phyloP scores from a whole-genome alignment of 2,113 vertebrate genomes.

The Strix uralensis region DNA sequence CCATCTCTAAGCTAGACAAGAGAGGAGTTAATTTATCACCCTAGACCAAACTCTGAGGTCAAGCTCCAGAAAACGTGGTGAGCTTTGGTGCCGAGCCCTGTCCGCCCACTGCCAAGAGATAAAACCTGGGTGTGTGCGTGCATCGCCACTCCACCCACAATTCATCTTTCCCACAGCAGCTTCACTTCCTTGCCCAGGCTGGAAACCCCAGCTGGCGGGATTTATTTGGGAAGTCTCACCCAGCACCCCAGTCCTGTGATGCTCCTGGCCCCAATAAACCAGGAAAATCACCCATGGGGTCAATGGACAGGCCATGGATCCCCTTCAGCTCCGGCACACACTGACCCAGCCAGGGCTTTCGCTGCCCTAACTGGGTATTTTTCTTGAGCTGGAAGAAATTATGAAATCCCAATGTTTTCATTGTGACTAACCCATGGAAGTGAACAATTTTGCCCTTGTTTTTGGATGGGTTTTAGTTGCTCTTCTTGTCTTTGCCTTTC shows the following conservation, averaged over 20 bases:
- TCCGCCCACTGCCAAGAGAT: fast-evolving
- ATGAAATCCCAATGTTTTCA: constrained; percentile 50
- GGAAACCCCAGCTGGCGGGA: not conserved
- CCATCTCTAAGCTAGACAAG: not conserved
- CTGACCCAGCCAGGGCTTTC: not conserved
- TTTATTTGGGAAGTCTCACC: not conserved
- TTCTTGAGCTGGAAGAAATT: constrained; percentile 41
- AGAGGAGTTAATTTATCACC: not conserved
- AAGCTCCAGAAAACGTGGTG: not conserved
- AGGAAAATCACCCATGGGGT: not conserved
- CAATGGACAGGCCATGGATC: not conserved
- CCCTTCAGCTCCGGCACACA: fast-evolving
- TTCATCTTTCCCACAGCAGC: not conserved
- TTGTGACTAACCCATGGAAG: constrained; percentile 52
- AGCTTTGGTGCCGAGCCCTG: not conserved
- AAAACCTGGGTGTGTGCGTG: not conserved
- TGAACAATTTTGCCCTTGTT: constrained; percentile 49
- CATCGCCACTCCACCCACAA: not conserved
- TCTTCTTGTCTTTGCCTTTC: constrained; percentile 1
- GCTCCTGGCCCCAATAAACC: not conserved
- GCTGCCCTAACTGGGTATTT: not conserved
- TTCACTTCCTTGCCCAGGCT: not conserved
- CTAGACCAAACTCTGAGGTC: not conserved
- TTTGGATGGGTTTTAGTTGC: not conserved
- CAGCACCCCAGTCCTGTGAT: fast-evolving